Conservation (phyloP, 1,140 invertebrate species). For the Bicyclus anynana region DNA sequence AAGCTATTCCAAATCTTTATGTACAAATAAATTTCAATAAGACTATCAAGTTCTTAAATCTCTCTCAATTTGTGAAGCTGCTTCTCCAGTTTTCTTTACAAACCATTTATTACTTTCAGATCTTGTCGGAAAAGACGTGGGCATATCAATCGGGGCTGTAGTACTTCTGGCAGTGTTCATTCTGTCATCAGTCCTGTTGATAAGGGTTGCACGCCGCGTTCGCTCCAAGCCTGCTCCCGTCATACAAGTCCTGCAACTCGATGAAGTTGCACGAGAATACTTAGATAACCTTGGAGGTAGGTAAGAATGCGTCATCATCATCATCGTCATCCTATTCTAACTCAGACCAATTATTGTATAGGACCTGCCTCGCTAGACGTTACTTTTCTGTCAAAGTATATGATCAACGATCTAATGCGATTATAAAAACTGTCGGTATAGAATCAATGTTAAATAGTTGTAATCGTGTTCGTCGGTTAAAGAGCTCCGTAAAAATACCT, state of each 20-base stretch:
- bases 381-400: too few species aligned
- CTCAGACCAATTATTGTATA: too few species aligned
- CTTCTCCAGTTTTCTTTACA: neutral
- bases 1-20: too few species aligned
- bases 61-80: neutral
- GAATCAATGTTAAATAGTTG: too few species aligned
- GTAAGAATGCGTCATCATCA: constrained; percentile 14
- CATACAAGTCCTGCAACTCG: constrained; percentile 62
- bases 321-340: too few species aligned
- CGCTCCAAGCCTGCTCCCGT: constrained; percentile 51
- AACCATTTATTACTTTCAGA: constrained; percentile 37
- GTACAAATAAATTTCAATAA: too few species aligned
- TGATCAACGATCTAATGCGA: too few species aligned
- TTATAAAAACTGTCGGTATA: too few species aligned
- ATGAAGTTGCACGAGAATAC: constrained; percentile 59
- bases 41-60: too few species aligned
- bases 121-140: constrained; percentile 58
- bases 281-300: constrained; percentile 55
- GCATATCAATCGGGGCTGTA: constrained; percentile 56
- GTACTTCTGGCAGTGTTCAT: constrained; percentile 53
- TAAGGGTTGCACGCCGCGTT: constrained; percentile 44
- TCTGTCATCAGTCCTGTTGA: constrained; percentile 41
- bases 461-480: too few species aligned
- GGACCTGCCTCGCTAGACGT: too few species aligned
- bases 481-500: too few species aligned